Conservation (phyloP, 2,888 invertebrate species). For the Cataglyphis cursor region DNA sequence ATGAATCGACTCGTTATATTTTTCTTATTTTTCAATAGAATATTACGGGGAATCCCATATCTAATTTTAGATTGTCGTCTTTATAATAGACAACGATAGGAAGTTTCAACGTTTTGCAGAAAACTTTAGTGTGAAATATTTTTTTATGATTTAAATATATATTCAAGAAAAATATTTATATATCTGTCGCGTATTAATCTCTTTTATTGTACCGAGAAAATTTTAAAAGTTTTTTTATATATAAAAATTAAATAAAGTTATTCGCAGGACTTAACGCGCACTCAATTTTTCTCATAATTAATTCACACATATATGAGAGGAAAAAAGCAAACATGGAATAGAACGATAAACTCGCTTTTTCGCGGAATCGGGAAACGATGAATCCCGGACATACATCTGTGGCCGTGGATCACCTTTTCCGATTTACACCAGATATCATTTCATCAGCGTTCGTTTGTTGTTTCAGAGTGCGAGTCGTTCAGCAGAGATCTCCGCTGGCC, state of each 20-base stretch:
- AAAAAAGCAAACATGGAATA: not conserved
- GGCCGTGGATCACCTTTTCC: constrained; percentile 55
- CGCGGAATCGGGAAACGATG: not conserved
- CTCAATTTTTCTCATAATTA: not conserved
- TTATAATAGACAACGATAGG: not conserved
- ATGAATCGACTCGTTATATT: not conserved
- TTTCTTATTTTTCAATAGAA: not conserved
- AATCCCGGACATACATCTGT: constrained; percentile 58
- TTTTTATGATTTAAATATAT: constrained; percentile 5
- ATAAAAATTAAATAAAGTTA: constrained; percentile 16
- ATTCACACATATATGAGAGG: not conserved
- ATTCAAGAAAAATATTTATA: not conserved
- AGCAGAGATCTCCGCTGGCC: constrained; percentile 83
- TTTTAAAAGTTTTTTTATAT: not conserved
- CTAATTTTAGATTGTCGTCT: not conserved
- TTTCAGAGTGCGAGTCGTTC: constrained; percentile 83
- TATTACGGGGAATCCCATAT: not conserved
- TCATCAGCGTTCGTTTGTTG: constrained; percentile 73
- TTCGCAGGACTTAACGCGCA: not conserved
- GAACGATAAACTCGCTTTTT: not conserved
- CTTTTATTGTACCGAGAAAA: not conserved
- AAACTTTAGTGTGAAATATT: not conserved
- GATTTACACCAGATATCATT: constrained; percentile 22
- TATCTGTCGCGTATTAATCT: not conserved
- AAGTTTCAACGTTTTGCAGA: not conserved